Evolutionary conservation across 2,797 vertebrate genomes (phyloP).

Genomic region (Silurus lanzhouensis): DNA sequence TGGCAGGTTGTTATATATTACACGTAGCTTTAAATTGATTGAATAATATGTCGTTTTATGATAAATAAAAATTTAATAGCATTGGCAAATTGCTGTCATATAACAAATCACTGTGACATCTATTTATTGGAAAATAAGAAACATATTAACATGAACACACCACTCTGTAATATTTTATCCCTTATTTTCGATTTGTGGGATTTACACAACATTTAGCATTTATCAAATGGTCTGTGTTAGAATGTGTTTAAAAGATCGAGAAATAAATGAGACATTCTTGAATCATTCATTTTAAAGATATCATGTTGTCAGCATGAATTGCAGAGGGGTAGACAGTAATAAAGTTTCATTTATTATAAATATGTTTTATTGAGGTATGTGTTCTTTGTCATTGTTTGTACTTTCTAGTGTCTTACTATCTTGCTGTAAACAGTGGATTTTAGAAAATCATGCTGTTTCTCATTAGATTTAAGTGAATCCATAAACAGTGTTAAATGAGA

Average conservation of each 20-base stretch:
- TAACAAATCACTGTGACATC: background rate
- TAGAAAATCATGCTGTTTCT: too few relatives aligned
- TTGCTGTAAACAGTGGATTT: too few relatives aligned
- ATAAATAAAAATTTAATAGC: background rate
- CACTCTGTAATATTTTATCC: background rate
- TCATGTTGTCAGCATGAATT: constrained; percentile 13
- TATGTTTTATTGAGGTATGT: too few relatives aligned
- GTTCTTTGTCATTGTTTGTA: too few relatives aligned
- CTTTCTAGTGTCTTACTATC: too few relatives aligned
- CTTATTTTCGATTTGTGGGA: background rate
- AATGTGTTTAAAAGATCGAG: background rate
- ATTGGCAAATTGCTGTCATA: background rate
- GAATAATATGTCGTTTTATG: background rate
- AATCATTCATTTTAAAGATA: constrained; percentile 50
- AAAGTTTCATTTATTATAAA: too few relatives aligned
- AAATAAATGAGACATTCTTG: background rate
- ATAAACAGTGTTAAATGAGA: too few relatives aligned
- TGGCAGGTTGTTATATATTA: background rate
- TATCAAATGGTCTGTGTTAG: background rate
- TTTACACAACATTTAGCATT: background rate
- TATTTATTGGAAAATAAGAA: background rate
- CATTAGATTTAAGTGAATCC: too few relatives aligned
- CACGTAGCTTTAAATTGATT: background rate
- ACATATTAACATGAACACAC: background rate
- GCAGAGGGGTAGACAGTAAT: too few relatives aligned